These are phyloP conservation scores for Leptestheria dahalacensis DNA, from an alignment of 1,140 invertebrate species.

Conservation along the genomic window DNA sequence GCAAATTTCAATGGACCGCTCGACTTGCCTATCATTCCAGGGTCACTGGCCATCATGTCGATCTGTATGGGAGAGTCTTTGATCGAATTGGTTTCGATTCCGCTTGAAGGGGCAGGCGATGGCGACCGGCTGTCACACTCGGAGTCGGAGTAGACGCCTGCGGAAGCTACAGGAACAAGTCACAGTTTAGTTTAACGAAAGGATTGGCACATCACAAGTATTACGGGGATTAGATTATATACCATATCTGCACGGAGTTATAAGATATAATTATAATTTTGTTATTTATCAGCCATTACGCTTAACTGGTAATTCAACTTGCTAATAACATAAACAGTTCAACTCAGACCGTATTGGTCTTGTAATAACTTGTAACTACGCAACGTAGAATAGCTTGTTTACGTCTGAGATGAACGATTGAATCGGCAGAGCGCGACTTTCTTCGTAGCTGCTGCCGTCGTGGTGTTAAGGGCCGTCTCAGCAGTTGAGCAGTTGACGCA, in stretches of 20 bases:
- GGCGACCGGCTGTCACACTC: conserved; percentile 50
- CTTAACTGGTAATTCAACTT: conserved; percentile 10
- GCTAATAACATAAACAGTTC: too few relatives aligned
- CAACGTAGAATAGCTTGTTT: too few relatives aligned
- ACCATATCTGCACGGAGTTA: too few relatives aligned
- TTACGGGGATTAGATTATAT: too few relatives aligned
- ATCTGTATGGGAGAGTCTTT: conserved; percentile 87
- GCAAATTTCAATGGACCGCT: too few relatives aligned
- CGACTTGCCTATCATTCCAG: conserved; percentile 42
- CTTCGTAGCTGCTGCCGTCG: conserved; percentile 9
- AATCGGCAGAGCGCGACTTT: conserved; percentile 22
- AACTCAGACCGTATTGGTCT: too few relatives aligned
- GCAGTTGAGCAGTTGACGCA: conserved; percentile 10
- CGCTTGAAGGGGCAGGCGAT: conserved; percentile 74
- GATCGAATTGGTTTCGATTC: conserved; percentile 69
- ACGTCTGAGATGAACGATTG: conserved; percentile 10
- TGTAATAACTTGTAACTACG: too few relatives aligned
- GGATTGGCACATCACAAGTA: too few relatives aligned
- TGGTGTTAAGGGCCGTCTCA: conserved; percentile 3
- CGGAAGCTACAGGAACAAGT: conserved; percentile 15
- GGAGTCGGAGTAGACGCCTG: conserved; percentile 16
- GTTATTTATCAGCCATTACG: too few relatives aligned
- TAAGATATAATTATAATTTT: too few relatives aligned
- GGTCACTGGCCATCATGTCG: conserved; percentile 57
- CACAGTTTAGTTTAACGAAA: too few relatives aligned